These are phyloP conservation scores for Albula glossodonta DNA, from an alignment of 2,113 vertebrate species.

Conservation along the genomic window DNA sequence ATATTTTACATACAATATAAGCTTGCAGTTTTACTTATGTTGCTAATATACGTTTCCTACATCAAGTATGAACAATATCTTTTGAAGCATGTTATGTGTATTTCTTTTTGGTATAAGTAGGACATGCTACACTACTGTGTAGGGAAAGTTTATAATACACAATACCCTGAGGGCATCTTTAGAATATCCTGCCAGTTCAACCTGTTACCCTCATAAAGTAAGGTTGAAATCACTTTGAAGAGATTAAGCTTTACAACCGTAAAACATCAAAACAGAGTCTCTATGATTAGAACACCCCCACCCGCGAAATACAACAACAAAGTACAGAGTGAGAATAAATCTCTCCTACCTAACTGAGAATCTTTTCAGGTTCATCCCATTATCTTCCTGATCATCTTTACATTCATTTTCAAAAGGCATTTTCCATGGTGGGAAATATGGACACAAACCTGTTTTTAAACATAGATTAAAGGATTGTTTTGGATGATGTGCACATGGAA, in stretches of 20 bases:
- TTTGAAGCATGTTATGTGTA: too few species aligned
- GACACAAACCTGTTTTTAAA: not conserved
- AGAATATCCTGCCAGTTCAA: too few species aligned
- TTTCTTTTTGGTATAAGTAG: too few species aligned
- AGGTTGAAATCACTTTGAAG: not conserved
- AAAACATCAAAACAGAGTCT: not conserved
- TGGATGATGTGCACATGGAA: too few species aligned
- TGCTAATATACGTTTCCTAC: too few species aligned
- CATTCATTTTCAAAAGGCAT: not conserved
- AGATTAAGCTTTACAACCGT: not conserved
- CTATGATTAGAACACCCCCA: not conserved
- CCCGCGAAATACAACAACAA: not conserved
- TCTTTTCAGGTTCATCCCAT: not conserved
- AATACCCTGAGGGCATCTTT: too few species aligned
- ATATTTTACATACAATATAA: too few species aligned
- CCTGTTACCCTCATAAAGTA: too few species aligned
- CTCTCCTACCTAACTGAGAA: not conserved
- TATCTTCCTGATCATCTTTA: not conserved
- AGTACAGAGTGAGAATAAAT: not conserved
- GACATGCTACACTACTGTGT: too few species aligned
- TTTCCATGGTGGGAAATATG: not conserved
- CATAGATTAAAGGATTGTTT: not conserved
- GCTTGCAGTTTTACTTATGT: too few species aligned
- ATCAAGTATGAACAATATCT: too few species aligned
- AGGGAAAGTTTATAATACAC: too few species aligned